Conservation (phyloP, 2,797 vertebrate species). For the Sebastes alutus region DNA sequence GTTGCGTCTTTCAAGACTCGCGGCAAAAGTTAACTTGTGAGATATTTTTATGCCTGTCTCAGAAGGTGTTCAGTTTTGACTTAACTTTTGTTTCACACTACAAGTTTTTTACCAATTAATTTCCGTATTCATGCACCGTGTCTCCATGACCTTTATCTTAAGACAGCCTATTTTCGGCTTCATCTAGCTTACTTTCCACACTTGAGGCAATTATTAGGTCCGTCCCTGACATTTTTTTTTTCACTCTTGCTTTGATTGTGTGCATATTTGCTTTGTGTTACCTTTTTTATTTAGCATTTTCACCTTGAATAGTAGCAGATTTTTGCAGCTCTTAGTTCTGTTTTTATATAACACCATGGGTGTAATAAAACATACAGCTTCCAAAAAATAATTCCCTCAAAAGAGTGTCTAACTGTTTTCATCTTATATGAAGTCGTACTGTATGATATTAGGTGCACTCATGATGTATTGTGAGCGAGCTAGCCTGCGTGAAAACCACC, state of each 20-base stretch:
- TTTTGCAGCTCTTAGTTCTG: not conserved
- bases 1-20: constrained; percentile 5
- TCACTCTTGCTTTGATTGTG: not conserved
- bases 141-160: not conserved
- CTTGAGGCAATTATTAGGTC: not conserved
- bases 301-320: not conserved
- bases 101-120: constrained; percentile 3
- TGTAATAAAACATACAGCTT: not conserved
- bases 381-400: too few relatives aligned
- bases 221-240: not conserved
- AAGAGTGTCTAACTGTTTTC: not conserved
- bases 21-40: not conserved
- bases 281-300: not conserved
- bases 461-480: not conserved
- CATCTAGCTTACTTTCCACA: not conserved
- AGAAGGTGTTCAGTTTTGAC: not conserved
- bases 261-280: not conserved
- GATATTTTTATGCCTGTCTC: not conserved
- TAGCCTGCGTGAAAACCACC: not conserved
- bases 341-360: not conserved
- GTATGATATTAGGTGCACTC: not conserved
- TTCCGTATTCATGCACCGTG: not conserved
- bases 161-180: not conserved
- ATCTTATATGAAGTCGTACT: not conserved
- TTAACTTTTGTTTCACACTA: not conserved